Evolutionary conservation across 2,113 vertebrate species (phyloP), one percentile per base, ranked within the genome.

Genomic region (Oostethus manadensis): DNA sequence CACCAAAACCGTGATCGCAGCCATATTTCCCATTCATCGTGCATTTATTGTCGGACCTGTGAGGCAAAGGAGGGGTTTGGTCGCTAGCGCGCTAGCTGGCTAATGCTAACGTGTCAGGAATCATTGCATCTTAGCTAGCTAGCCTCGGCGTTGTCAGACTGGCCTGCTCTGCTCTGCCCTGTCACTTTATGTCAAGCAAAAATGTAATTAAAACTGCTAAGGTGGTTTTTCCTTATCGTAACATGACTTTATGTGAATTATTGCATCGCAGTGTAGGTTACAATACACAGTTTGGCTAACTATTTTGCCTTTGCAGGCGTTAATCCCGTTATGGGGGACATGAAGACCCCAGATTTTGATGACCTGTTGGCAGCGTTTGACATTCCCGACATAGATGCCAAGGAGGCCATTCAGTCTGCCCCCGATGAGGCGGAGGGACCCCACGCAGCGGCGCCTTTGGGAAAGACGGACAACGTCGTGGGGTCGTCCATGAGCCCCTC

Each of bases 321-420:
- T 66, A 64, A 79, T 82, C 79, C 85, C 88, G 79, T 79, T 83
- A 97, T 97, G 95, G 95, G 94, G 78, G 95, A 97, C 90, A 97
- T 97, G 95, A 97, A 97, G 71, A 97, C 95, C 26, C 95, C 95
- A 22, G 95, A 97, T 73, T 97, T 97, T 0, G 95, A 97, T 33
- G 95, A 97, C 89, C 93, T 97, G 4, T 77, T 97, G 87, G 95
- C 95, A 60, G 95, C 95, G 3, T 97, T 97, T 40, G 95, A 97
- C 81, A 97, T 97, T 56, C 95, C 95, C 0, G 95, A 97, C 80
- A 95, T 97, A 3, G 94, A 97, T 80, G 88, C 95, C 0, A 95
- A 94, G 45, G 95, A 96, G 81, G 93, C 94, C 81, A 96, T 97
- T 59, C 92, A 94, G 5, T 92, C 95, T 0, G 88, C 88, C 33